Base-by-base conservation (phyloP, 2,888 invertebrate species). In the Lepas anatifera region DNA sequence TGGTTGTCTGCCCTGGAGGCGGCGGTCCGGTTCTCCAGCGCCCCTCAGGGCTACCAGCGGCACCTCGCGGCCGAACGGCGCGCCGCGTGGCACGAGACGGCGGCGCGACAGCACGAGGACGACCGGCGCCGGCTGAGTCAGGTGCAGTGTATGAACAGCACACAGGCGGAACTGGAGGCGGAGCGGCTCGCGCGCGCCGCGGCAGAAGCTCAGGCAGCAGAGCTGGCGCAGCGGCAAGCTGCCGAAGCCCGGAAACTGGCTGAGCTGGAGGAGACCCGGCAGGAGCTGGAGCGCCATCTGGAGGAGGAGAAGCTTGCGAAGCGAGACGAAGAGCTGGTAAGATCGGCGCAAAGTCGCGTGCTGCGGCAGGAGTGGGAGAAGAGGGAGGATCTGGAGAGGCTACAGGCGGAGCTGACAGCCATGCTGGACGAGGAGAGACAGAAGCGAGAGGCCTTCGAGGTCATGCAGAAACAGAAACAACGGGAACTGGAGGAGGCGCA, bases 281-380 rank as follows among this genome's bases (percentile, higher is more conserved):
- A 82, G 16, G 86, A 88, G 76, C 79, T 92, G 68, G 90, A 91
- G 78, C 83, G 83, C 72, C 79, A 90, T 4, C 79, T 92, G 22
- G 88, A 89, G 74, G 90, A 91, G 78, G 92, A 92, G 78, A 89
- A 89, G 0, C 90, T 90, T 79, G 91, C 92, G 0, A 89, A 91
- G 77, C 81, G 87, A 74, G 92, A 92, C 75, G 92, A 92, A 79
- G 92, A 92, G 83, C 89, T 91, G 72, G 85, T 85, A 72, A 77
- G 73, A 63, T 73, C 70, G 70, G 68, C 72, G 18, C 72, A 74
- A 64, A 73, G 73, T 35, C 68, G 85, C 75, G 88, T 91, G 67
- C 80, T 91, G 74, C 85, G 88, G 68, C 91, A 92, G 81, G 92
- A 92, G 82, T 90, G 90, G 89, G 89, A 90, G 76, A 87, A 87